Conservation (phyloP, 2,888 invertebrate species). For the Lordiphosa andalusiaca region DNA sequence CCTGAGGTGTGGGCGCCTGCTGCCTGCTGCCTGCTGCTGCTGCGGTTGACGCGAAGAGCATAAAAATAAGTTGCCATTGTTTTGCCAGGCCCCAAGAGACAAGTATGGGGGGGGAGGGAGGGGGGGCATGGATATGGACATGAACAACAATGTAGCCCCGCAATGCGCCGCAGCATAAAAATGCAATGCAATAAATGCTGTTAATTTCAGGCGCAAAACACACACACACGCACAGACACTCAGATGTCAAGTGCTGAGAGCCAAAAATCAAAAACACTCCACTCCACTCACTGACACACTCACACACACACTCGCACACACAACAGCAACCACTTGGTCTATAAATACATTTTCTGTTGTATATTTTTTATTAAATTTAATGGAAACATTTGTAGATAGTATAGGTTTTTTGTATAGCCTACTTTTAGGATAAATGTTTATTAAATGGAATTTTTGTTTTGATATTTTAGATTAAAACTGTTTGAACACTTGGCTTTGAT, state of each 20-base stretch:
- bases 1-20: constrained; percentile 2
- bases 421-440: no score
- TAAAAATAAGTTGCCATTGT: constrained; percentile 74
- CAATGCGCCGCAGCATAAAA: constrained; percentile 54
- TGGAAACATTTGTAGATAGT: no score
- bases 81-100: constrained; percentile 21
- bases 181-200: constrained; percentile 72
- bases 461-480: no score
- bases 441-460: no score
- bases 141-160: constrained; percentile 24
- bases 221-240: constrained; percentile 3
- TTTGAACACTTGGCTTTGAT: no score
- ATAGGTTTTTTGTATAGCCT: no score
- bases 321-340: background rate
- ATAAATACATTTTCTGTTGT: no score
- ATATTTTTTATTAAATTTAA: no score
- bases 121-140: constrained; percentile 14
- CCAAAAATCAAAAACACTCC: constrained; percentile 14
- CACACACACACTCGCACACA: background rate
- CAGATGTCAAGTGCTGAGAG: constrained; percentile 5
- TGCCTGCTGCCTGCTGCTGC: constrained; percentile 23
- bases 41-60: constrained; percentile 61
- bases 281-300: constrained; percentile 6
- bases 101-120: constrained; percentile 4
- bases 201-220: constrained; percentile 61